Conservation (phyloP, 2,113 vertebrate genomes). For the Malurus cyaneus region DNA sequence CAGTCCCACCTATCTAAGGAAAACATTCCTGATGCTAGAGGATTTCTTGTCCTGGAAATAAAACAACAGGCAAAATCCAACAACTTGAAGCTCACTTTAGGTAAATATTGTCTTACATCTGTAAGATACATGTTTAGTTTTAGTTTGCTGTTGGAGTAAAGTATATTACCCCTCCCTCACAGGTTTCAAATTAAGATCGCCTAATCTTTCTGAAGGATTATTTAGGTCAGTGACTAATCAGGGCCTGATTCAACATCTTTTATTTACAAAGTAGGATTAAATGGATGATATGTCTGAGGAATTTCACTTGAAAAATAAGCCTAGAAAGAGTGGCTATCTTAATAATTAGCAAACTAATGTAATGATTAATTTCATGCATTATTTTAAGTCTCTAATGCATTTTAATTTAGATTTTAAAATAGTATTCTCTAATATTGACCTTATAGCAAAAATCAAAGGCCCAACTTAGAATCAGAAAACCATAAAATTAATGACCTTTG, state of each 20-base stretch:
- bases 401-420: background rate
- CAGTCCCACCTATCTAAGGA: background rate
- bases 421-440: background rate
- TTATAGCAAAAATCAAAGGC: background rate
- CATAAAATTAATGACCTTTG: background rate
- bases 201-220: constrained; percentile 20
- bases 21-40: background rate
- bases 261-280: constrained; percentile 17
- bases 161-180: background rate
- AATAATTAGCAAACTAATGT: background rate
- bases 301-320: background rate
- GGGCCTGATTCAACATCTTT: background rate
- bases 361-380: background rate
- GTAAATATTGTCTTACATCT: background rate
- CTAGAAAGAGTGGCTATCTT: background rate
- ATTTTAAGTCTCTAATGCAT: background rate
- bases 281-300: background rate
- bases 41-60: background rate
- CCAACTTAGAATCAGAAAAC: background rate
- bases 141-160: background rate
- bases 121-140: background rate
- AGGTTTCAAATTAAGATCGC: background rate
- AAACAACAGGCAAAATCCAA: background rate
- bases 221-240: constrained; percentile 35
- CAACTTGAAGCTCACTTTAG: background rate